A percentile compares a stretch with the other conserved stretches of the same genome.
Evolutionary conservation across 2,797 vertebrate genomes (phyloP).

Genomic region (Lacerta bilineata): DNA sequence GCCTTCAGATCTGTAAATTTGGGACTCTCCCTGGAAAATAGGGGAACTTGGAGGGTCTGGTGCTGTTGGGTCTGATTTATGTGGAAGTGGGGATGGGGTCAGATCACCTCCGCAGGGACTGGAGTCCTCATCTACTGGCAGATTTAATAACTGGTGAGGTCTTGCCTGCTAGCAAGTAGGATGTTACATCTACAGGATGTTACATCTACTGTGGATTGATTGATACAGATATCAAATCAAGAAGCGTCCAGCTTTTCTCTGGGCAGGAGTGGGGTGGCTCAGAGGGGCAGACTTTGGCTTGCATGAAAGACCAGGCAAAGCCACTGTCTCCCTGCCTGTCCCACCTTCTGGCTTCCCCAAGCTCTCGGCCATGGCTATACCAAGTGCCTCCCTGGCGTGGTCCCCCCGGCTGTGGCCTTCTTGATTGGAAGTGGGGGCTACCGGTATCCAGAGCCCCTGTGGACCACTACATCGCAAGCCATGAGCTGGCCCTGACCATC

Average conservation of each 20-base stretch:
- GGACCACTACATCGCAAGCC: not conserved
- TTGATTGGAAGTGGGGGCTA: too few relatives aligned
- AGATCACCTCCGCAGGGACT: too few relatives aligned
- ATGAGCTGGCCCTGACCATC: not conserved
- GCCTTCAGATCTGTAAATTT: too few relatives aligned
- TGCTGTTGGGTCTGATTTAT: too few relatives aligned
- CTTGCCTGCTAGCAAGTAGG: not conserved
- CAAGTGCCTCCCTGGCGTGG: not conserved
- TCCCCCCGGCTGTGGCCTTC: not conserved
- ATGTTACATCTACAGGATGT: not conserved
- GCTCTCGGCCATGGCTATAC: not conserved
- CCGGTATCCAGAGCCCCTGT: not conserved
- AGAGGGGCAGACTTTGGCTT: not conserved
- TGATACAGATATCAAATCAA: not conserved
- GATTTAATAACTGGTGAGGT: too few relatives aligned
- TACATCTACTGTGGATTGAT: not conserved
- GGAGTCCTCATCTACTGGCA: too few relatives aligned
- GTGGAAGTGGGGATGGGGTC: too few relatives aligned
- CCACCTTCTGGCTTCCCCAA: not conserved
- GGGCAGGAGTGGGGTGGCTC: too few relatives aligned
- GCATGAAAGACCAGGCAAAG: not conserved
- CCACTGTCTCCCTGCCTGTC: not conserved
- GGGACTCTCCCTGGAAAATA: too few relatives aligned
- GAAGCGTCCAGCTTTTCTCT: too few relatives aligned
- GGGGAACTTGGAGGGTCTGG: too few relatives aligned